A percentile compares a stretch with the other conserved stretches of the same genome.
phyloP scores from a whole-genome alignment of 2,113 vertebrate species.

The Oryzias javanicus region DNA sequence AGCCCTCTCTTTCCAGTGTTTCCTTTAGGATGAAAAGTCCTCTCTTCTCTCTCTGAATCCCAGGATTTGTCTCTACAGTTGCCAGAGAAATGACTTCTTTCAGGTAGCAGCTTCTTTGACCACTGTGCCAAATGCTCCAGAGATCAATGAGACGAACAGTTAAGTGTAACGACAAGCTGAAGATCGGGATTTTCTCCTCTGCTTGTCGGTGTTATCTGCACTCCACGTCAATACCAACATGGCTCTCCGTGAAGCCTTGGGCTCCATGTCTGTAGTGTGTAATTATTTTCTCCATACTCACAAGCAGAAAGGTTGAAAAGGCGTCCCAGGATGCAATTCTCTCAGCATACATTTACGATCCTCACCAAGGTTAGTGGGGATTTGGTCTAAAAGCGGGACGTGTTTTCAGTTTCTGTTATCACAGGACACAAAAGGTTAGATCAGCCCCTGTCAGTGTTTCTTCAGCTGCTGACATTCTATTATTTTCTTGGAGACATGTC shows the following conservation, averaged over 20 bases:
- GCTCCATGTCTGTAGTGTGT: conserved; percentile 29
- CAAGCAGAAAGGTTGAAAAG: conserved; percentile 32
- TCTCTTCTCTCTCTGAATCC: background rate
- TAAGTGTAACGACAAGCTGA: conserved; percentile 28
- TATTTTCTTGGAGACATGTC: conserved; percentile 7
- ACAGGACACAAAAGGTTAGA: conserved; percentile 26
- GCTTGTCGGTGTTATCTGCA: conserved; percentile 23
- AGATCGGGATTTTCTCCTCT: conserved; percentile 8
- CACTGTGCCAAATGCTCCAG: conserved; percentile 14
- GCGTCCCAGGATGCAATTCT: conserved; percentile 36
- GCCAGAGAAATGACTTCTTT: background rate
- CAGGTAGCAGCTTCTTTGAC: conserved; percentile 7
- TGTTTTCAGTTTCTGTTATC: conserved; percentile 28
- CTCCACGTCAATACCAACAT: conserved; percentile 14
- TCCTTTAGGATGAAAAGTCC: background rate
- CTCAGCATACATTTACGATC: conserved; percentile 14
- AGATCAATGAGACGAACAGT: conserved; percentile 36
- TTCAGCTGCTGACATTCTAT: conserved; percentile 17
- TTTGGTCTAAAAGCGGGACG: conserved; percentile 22
- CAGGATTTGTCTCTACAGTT: conserved; percentile 1
- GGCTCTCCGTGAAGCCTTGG: conserved; percentile 34
- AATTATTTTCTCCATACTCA: conserved; percentile 26
- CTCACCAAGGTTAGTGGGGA: conserved; percentile 11
- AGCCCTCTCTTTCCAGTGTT: background rate
- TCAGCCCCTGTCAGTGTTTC: conserved; percentile 11